Conservation (phyloP, 2,797 vertebrate genomes). For the Tympanoctomys barrerae region DNA sequence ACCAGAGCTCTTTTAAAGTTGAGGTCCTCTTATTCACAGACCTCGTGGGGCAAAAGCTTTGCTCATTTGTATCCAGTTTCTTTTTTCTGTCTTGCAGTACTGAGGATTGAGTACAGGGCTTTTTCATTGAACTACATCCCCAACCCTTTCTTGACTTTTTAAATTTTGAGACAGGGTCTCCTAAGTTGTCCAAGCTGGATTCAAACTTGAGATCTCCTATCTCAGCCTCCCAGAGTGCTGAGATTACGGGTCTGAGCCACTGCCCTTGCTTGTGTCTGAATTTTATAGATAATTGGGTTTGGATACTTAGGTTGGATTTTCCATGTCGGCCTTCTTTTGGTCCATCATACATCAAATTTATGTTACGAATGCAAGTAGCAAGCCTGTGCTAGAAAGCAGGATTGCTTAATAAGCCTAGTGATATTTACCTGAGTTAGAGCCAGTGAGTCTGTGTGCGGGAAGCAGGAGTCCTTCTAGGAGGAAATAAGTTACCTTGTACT, state of each 20-base stretch:
- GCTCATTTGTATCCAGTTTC: neutral
- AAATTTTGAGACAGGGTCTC: neutral
- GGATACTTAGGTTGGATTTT: constrained; percentile 40
- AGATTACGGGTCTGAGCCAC: neutral
- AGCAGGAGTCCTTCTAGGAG: neutral
- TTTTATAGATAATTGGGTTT: constrained; percentile 25
- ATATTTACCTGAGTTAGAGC: neutral
- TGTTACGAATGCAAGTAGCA: neutral
- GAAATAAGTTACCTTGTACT: neutral
- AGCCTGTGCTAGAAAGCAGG: neutral
- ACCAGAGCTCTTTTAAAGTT: neutral
- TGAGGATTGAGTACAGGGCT: neutral
- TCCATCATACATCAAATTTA: constrained; percentile 33
- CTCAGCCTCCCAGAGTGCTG: neutral
- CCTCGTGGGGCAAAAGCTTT: neutral
- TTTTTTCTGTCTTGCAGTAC: neutral
- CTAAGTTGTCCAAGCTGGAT: too few relatives aligned
- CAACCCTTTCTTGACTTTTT: neutral
- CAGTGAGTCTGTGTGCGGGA: neutral
- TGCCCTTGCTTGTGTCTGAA: neutral
- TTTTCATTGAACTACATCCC: neutral
- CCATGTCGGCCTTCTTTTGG: constrained; percentile 10
- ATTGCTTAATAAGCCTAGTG: constrained; percentile 14
- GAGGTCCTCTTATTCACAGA: constrained; percentile 2
- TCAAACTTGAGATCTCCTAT: neutral